Evolutionary conservation across 2,888 invertebrate genomes (phyloP), one percentile per base, ranked within the genome.

Genomic region (Agrenia bidenticulata): DNA sequence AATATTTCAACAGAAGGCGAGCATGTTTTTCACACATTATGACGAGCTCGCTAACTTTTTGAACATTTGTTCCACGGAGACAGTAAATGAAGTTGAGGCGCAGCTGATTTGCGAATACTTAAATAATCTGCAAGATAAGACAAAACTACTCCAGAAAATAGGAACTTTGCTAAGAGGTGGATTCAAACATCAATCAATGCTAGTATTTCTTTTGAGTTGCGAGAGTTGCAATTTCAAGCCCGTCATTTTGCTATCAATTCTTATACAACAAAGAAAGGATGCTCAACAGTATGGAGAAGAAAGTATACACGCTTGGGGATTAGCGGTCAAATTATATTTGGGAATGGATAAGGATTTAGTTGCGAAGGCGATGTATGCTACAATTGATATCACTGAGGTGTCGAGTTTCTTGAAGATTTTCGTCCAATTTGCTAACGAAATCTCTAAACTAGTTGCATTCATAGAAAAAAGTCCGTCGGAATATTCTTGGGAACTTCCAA

Each of bases 11-110:
- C 17, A 45, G n/a, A 62, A 66, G 27, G n/a, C 39, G 15, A 21
- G 53, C 17, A 21, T 55, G 21, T 62, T 56, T 15, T 51, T 62
- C 11, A n/a, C 37, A 17, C 13, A 42, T 13, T 62, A 50, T 37
- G 57, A 66, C 15, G 17, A 37, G 13, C 37, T 66, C 11, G 24
- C 62, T 19, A 54, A 26, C 24, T 66, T 57, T 42, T 13, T 66
- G 21, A 62, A 62, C 26, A 58, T 17, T n/a, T 66, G 62, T 45
- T 50, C 56, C 32, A 39, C 61, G 2, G 24, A 15, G 13, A 23
- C 61, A 19, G 57, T 49, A 1, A 41, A 54, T 1, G 51, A 57
- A 23, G 49, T 56, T 0, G 61, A 65, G 41, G 57, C 57, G 15
- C 23, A 42, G 2, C n/a, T 65, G 2, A 53, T 57, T 23, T 23